Evolutionary conservation across 30 jellyfish, hydroid and myxozoan genomes (phyloP).

Genomic region (Cassiopea andromeda): DNA sequence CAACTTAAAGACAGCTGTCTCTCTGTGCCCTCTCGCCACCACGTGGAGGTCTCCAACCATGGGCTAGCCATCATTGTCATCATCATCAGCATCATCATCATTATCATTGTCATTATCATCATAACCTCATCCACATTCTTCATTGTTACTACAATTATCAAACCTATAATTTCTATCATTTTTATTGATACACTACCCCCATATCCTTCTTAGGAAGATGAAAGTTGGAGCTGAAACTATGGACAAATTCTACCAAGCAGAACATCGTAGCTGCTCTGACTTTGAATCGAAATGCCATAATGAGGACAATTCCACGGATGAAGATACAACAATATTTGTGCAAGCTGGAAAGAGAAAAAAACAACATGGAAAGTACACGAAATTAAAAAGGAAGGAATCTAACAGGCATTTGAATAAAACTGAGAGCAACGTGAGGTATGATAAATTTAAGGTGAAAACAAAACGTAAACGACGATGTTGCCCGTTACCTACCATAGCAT

Average conservation of each 20-base stretch:
- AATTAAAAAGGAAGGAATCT: slow-evolving; percentile 1
- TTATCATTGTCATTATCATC: too few species aligned
- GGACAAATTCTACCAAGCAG: slow-evolving; percentile 12
- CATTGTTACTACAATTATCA: too few species aligned
- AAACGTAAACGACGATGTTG: slow-evolving; percentile 6
- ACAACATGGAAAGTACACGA: not conserved
- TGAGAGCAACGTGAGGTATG: not conserved
- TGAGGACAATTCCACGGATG: not conserved
- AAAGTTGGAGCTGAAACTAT: not conserved
- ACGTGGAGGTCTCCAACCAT: not conserved
- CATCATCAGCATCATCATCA: too few species aligned
- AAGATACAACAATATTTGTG: not conserved
- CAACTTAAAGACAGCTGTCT: not conserved
- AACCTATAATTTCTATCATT: too few species aligned
- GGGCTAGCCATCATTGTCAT: not conserved
- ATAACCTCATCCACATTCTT: too few species aligned
- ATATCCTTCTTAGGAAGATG: not conserved
- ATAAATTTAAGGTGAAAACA: not conserved
- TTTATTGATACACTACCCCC: not conserved
- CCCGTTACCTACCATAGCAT: slow-evolving; percentile 1
- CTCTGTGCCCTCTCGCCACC: not conserved
- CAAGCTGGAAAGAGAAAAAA: slow-evolving; percentile 4
- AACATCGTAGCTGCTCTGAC: not conserved
- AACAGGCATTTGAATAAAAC: not conserved
- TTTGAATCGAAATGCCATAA: not conserved